Evolutionary conservation across 2,888 invertebrate species (phyloP), one percentile per base, ranked within the genome.

Genomic region (Mythimna lalbum): DNA sequence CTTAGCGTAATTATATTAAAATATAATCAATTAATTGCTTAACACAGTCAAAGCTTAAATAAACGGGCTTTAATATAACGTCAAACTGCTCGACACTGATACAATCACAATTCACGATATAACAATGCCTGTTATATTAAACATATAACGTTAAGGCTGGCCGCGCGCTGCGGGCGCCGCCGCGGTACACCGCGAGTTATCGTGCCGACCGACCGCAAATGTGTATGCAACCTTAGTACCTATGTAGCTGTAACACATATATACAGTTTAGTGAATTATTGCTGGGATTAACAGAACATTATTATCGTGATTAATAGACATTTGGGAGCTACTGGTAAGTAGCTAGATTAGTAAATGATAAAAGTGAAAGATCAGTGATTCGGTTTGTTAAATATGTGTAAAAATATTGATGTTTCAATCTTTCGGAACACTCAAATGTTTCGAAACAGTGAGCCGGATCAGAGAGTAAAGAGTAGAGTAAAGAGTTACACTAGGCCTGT

Each of bases 101-200:
- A 62, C 31, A 62, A 63, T 78, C 57, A 71, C 27, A 69, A 62
- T 62, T 67, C 56, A 61, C 53, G 23, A 27, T 65, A 63, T 56
- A 64, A 65, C 70, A 63, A 43, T 19, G 62, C 67, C 50, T 36
- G 64, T 64, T 65, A 63, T 76, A 68, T 71, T 80, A 63, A 69
- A 70, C 52, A 62, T 75, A 39, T 72, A 78, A 64, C 63, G 63
- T 65, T 67, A 74, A 76, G 71, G 72, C 53, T 10, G 55, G 56
- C 47, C 59, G 63, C 70, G 31, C 59, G 52, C 59, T 74, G 78
- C 61, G 81, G 69, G 72, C 62, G 69, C 64, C 61, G 56, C 69
- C 59, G 84, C 56, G 84, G 84, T 70, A 27, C 2, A 14, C 84
- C 84, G 68, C 84, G 73, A 83, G 78, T 76, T 80, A 76, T 71